Evolutionary conservation across 2,113 vertebrate species (phyloP), one percentile per base, ranked within the genome.

Genomic region (Galemys pyrenaicus): DNA sequence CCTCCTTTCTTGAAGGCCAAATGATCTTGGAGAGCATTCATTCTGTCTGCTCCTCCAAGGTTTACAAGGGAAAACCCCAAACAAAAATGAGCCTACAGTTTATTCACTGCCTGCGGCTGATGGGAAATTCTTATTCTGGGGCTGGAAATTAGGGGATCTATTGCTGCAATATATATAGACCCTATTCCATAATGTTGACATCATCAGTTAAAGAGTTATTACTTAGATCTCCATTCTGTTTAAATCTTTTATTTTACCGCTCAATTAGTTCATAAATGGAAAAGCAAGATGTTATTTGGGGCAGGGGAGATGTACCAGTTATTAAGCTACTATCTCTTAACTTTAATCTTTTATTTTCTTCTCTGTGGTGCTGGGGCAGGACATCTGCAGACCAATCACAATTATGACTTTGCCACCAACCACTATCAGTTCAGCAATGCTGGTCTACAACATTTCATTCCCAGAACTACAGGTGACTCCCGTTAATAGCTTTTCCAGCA

Each of bases 391-490:
- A 26, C 6, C 65, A 46, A 32, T 22, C 24, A 12, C 24, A 30
- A 15, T 85, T 54, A 41, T 9, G 58, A 17, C 80, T 83, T 56
- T 79, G 80, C 22, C 56, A 0, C 20, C 49, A 51, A 51, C 1
- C 1, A 56, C 20, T 56, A 22, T 22, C 19, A 56, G 19, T 9
- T 56, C n/a, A 26, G 28, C 62, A 78, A 77, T 0, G 16, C 5
- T 37, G 32, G 49, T 17, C 51, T 32, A 19, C 7, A 28, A 11
- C 9, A 0, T 39, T 35, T 70, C 51, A 37, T n/a, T 41, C 67
- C 22, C 22, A 35, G 0, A 28, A n/a, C 64, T 9, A 0, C 1
- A 9, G 51, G 2, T 5, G 5, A 49, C 41, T 73, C 64, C n/a
- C 4, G 30, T 6, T 6, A 9, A 22, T 56, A 10, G 0, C 56